These are phyloP conservation scores for Boleophthalmus pectinirostris DNA, from an alignment of 2,113 vertebrate genomes.

Conservation along the genomic window DNA sequence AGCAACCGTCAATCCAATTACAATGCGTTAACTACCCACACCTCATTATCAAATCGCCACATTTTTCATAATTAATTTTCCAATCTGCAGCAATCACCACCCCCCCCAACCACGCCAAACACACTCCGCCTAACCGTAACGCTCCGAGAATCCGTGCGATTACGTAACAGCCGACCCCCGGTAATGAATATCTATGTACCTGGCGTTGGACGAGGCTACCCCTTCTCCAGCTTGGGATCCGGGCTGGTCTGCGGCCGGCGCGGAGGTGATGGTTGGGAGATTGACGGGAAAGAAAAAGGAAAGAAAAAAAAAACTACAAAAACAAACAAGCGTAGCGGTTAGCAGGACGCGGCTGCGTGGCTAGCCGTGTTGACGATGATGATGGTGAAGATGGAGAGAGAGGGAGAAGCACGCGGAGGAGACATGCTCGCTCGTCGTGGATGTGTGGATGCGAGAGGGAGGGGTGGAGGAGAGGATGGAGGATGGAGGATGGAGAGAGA, in stretches of 20 bases:
- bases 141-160: slow-evolving; percentile 29
- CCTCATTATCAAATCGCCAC: slow-evolving; percentile 1
- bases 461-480: slow-evolving; percentile 44
- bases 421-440: slow-evolving; percentile 65
- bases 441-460: slow-evolving; percentile 63
- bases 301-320: not conserved
- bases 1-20: slow-evolving; percentile 1
- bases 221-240: slow-evolving; percentile 35
- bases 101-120: slow-evolving; percentile 20
- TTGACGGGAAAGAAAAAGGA: slow-evolving; percentile 1
- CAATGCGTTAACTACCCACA: slow-evolving; percentile 8
- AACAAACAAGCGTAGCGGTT: slow-evolving; percentile 51
- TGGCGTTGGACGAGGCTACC: slow-evolving; percentile 54
- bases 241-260: slow-evolving; percentile 38
- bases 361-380: not conserved
- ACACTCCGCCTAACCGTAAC: not conserved
- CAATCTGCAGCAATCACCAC: not conserved
- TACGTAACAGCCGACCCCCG: slow-evolving; percentile 48
- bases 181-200: slow-evolving; percentile 67
- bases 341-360: not conserved
- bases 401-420: slow-evolving; percentile 60
- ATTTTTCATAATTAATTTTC: not conserved
- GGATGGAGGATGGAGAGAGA: slow-evolving; percentile 36
- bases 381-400: slow-evolving; percentile 71
- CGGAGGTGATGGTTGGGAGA: slow-evolving; percentile 36